Conservation (phyloP, 2,113 vertebrate genomes). For the Setophaga petechia region DNA sequence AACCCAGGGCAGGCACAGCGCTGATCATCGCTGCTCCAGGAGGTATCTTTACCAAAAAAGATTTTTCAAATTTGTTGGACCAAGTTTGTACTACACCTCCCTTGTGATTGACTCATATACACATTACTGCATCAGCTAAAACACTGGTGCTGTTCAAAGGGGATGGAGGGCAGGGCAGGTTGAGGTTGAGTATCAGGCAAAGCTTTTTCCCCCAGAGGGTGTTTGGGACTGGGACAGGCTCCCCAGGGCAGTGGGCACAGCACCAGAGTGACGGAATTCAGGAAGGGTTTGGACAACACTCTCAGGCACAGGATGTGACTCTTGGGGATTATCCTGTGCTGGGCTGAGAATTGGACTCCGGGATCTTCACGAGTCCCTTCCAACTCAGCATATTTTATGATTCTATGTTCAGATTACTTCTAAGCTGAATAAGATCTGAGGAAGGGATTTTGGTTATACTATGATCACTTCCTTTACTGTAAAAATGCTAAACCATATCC, state of each 20-base stretch:
- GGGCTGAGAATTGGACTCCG: rapidly evolving
- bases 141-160: rapidly evolving
- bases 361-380: background rate
- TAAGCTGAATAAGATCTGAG: background rate
- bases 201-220: background rate
- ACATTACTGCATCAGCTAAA: background rate
- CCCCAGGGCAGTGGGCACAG: background rate
- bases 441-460: background rate
- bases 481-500: background rate
- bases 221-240: too few species aligned
- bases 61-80: background rate
- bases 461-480: background rate
- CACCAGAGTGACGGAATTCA: background rate
- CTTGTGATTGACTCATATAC: background rate
- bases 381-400: background rate
- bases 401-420: background rate
- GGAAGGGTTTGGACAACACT: rapidly evolving
- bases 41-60: too few species aligned
- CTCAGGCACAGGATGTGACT: background rate
- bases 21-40: rapidly evolving
- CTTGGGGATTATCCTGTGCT: too few species aligned
- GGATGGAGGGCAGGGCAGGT: background rate
- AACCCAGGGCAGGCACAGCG: background rate
- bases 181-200: rapidly evolving
- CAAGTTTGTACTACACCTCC: background rate